Base-by-base conservation (phyloP, 2,797 vertebrate species). In the Aeoliscus strigatus region DNA sequence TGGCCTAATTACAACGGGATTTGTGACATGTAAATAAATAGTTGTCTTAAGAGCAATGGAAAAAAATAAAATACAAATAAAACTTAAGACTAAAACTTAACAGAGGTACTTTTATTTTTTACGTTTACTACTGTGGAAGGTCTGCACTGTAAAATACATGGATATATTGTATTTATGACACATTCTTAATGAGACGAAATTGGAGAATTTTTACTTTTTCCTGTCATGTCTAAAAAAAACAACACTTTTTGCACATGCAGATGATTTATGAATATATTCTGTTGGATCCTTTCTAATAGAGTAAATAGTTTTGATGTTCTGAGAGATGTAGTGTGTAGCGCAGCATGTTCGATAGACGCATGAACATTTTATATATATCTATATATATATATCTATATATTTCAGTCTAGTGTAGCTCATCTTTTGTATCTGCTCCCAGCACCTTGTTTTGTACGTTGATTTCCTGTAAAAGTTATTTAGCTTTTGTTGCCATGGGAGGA, bases 211-310 rank as follows among this genome's bases (percentile, higher is more conserved):
- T 80, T 71, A 69, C 77, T 64, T 60, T 65, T 55, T 73, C 68
- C 35, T 63, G 71, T 77, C 71, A 56, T 70, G 62, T 82, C 66
- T 70, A 37, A 62, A 66, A n/a, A 73, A 48, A 65, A 58, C 34
- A 62, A 63, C 62, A 60, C 57, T 56, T 80, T 80, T 81, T 83
- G 76, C 77, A 85, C 79, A 84, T 70, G 75, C 72, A 84, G 80
- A 85, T 86, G 85, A 86, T 87, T 88, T 83, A 85, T 86, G 85
- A 88, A 87, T 87, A 86, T 86, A 84, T 81, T 77, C 70, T 82
- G 78, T 87, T 46, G 50, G 73, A 64, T 70, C 14, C 63, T 87
- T 86, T 86, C 54, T 83, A 72, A 82, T 76, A 83, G 78, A 87
- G 75, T 75, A 70, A 82, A 79, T 84, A 86, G 82, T 88, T 86